Percentiles rank a stretch among this genome's conserved stretches.
Conservation (phyloP, 2,797 vertebrate species). For the Myotis daubentonii region DNA sequence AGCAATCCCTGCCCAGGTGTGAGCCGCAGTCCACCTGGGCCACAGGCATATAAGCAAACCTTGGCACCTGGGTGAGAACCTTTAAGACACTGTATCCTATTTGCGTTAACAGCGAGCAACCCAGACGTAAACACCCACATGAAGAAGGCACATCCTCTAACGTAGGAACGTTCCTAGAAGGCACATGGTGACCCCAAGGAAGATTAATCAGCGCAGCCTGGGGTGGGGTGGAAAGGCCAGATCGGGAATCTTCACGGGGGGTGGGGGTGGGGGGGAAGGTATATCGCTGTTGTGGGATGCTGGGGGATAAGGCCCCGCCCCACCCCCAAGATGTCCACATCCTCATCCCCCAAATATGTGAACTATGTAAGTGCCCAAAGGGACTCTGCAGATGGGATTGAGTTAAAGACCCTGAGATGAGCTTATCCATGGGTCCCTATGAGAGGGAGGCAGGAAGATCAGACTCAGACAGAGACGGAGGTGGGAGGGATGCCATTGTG, state of each 20-base stretch:
- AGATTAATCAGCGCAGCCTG: neutral
- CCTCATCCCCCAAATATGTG: neutral
- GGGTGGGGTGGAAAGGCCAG: neutral
- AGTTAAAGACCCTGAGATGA: neutral
- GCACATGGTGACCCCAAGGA: neutral
- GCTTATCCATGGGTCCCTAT: neutral
- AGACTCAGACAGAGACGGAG: neutral
- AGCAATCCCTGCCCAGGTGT: neutral
- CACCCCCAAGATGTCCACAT: no score
- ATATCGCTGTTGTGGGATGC: neutral
- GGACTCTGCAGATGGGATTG: neutral
- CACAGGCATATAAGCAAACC: neutral
- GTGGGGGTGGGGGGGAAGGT: neutral
- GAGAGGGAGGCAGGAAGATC: neutral
- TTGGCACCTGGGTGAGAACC: neutral
- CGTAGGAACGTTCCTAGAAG: neutral
- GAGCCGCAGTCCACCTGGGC: neutral
- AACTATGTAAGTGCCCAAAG: neutral
- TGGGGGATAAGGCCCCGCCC: neutral
- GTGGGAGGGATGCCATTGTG: neutral
- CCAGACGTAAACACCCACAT: neutral
- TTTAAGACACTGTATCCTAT: neutral
- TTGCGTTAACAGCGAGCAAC: neutral
- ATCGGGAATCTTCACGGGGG: neutral
- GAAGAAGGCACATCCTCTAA: neutral